Evolutionary conservation across 2,888 invertebrate genomes (phyloP), one percentile per base, ranked within the genome.

Genomic region (Phaonia tiefii): DNA sequence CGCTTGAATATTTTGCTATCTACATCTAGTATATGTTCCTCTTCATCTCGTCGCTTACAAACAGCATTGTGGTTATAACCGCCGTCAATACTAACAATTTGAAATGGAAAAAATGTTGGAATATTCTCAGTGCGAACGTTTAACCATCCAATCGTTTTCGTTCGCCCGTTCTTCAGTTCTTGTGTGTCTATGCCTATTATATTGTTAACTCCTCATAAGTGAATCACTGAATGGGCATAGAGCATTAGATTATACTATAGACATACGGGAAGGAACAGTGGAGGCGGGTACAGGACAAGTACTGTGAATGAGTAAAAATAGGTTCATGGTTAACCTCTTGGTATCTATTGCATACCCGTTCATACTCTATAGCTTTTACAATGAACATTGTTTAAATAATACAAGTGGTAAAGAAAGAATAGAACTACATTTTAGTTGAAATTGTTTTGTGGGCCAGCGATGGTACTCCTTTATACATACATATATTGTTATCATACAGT

Each of bases 311-410:
- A 31, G 5, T 20, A 20, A 65, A 54, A 75, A 80, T 54, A 44
- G 78, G 60, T 81, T 75, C 81, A 75, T 81, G 81, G 81, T 69
- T 67, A 78, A 72, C 67, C 75, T 81, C 15, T 31, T 31, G 31
- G 31, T 31, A 31, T 31, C 8, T 8, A 8, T 77, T 67, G 49
- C 67, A 70, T 20, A 67, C 26, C 25, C 0, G 11, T 58, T 5
- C 17, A 8, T 44, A n/a, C 44, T 44, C n/a, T 44, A n/a, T 11
- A 5, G 49, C 17, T 17, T 31, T 75, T 66, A 75, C 54, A 15
- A 37, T 69, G 67, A 69, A 71, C 39, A 78, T 78, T 81, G 81
- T 78, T 81, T 17, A 63, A 75, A 75, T 74, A 65, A 67, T 42
- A 69, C 37, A 46, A 31, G 4, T 31, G 31, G 8, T 3, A 8